phyloP scores from a whole-genome alignment of 64 coral and sea anemone genomes.

The Montipora cactus region DNA sequence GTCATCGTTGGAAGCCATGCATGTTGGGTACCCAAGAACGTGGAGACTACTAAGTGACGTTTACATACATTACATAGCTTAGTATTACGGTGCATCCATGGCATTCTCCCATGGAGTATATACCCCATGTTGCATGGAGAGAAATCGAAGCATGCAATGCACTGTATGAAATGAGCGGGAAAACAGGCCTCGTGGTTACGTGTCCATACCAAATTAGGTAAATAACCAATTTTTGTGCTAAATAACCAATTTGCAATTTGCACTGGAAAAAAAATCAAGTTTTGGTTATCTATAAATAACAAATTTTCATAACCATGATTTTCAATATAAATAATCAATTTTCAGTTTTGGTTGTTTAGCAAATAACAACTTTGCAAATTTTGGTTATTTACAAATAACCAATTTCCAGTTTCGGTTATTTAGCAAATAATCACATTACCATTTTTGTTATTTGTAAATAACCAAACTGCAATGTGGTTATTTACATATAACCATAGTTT shows the following conservation, averaged over 20 bases:
- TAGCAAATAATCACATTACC: too few species aligned
- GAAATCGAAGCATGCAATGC: background rate
- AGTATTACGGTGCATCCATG: too few species aligned
- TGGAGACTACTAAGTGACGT: too few species aligned
- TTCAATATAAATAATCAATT: conserved; percentile 1
- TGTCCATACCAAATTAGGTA: conserved; percentile 25
- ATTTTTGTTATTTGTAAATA: too few species aligned
- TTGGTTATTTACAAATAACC: conserved; percentile 20
- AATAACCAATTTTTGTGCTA: conserved; percentile 21
- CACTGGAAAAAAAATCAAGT: too few species aligned
- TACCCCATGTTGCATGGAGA: background rate
- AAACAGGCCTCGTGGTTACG: conserved; percentile 1
- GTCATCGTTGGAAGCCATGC: background rate
- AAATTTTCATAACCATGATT: background rate
- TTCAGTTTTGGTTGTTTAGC: background rate
- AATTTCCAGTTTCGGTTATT: background rate
- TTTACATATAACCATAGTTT: too few species aligned
- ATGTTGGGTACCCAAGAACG: too few species aligned
- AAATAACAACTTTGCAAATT: background rate
- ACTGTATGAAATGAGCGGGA: background rate
- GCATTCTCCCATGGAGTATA: too few species aligned
- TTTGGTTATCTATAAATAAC: conserved; percentile 26
- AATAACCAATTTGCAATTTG: conserved; percentile 10
- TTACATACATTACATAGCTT: too few species aligned
- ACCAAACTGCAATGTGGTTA: too few species aligned